phyloP scores from a whole-genome alignment of 2,888 invertebrate species.

The Hydroisotoma schaefferi region DNA sequence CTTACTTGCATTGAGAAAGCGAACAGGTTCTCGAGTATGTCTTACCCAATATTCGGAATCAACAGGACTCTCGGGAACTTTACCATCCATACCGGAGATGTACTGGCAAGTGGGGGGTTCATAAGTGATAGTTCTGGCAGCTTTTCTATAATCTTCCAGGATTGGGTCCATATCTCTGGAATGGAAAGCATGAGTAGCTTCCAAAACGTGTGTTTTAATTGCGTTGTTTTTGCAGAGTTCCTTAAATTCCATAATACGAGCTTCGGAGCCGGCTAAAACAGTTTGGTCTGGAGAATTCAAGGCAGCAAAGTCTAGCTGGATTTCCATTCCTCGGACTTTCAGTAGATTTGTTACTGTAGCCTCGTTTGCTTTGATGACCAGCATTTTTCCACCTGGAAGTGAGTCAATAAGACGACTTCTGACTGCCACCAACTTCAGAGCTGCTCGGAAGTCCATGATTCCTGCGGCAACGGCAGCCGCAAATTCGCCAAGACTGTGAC shows the following conservation, averaged over 20 bases:
- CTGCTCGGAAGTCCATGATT: constrained; percentile 15
- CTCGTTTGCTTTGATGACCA: constrained; percentile 7
- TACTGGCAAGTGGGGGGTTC: not conserved
- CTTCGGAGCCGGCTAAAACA: constrained; percentile 11
- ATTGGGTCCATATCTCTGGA: constrained; percentile 31
- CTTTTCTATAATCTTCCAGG: constrained; percentile 20
- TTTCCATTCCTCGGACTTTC: not conserved
- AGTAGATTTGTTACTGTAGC: not conserved
- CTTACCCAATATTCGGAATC: constrained; percentile 23
- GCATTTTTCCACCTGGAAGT: constrained; percentile 9
- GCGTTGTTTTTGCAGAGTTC: constrained; percentile 9
- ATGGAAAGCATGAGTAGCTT: constrained; percentile 32
- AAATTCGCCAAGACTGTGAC: constrained; percentile 30
- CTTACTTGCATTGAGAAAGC: constrained; percentile 20
- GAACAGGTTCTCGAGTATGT: constrained; percentile 24
- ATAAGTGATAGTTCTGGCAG: constrained; percentile 1
- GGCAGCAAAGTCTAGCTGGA: constrained; percentile 20
- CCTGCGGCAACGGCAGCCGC: constrained; percentile 27
- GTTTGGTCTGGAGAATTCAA: constrained; percentile 17
- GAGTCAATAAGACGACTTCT: constrained; percentile 11
- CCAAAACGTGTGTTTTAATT: constrained; percentile 18
- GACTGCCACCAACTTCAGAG: constrained; percentile 15
- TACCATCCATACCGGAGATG: constrained; percentile 15
- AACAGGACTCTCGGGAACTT: not conserved
- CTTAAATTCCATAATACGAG: constrained; percentile 1